phyloP scores from a whole-genome alignment of 2,888 invertebrate species.

The Phlogophora meticulosa region DNA sequence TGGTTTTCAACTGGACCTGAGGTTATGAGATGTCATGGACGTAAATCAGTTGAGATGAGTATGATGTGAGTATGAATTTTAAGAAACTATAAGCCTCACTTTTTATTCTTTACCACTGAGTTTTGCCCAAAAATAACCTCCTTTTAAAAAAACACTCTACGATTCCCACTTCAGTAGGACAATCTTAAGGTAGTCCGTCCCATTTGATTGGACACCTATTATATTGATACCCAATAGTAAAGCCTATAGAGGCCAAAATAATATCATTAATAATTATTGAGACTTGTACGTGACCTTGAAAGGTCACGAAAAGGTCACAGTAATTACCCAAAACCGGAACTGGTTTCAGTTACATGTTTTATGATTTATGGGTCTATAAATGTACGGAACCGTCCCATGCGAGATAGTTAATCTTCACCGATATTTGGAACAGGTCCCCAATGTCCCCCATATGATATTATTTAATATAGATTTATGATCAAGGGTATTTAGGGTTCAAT shows the following conservation, averaged over 20 bases:
- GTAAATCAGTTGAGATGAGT: too few relatives aligned
- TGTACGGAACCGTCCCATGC: constrained; percentile 7
- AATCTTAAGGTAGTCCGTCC: too few relatives aligned
- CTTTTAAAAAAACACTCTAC: too few relatives aligned
- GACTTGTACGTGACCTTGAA: too few relatives aligned
- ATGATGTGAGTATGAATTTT: too few relatives aligned
- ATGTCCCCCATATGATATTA: constrained; percentile 20
- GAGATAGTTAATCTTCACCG: constrained; percentile 29
- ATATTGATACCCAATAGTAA: constrained; percentile 7
- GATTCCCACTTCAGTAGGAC: too few relatives aligned
- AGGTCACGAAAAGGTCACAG: constrained; percentile 1
- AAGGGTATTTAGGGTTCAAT: constrained; percentile 7
- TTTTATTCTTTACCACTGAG: too few relatives aligned
- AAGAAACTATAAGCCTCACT: too few relatives aligned
- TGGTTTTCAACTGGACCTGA: too few relatives aligned
- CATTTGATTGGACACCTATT: too few relatives aligned
- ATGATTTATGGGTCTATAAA: constrained; percentile 25
- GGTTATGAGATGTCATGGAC: too few relatives aligned
- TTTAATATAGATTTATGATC: constrained; percentile 2
- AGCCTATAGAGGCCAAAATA: constrained; percentile 9
- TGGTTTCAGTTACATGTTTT: constrained; percentile 23
- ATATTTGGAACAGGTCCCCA: constrained; percentile 28
- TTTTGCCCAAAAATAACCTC: too few relatives aligned
- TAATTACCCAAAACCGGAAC: constrained; percentile 20
- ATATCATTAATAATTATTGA: constrained; percentile 13